Conservation (phyloP, 1,140 invertebrate species). For the Protaetia brevitarsis region DNA sequence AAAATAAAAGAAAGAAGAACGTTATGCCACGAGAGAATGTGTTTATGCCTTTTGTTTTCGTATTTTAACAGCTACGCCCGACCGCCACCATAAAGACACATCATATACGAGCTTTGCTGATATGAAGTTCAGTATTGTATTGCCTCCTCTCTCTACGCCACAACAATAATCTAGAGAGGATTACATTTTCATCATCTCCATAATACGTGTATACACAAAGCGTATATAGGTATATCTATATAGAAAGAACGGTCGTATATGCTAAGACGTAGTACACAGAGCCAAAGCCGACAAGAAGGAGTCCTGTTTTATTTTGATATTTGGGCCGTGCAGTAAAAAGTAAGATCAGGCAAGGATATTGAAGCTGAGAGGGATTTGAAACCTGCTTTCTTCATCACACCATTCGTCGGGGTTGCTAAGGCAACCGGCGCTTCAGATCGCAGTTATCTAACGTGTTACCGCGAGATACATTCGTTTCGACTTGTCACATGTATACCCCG, state of each 20-base stretch:
- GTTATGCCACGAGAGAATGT: constrained; percentile 28
- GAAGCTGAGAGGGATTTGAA: constrained; percentile 36
- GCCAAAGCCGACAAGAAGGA: constrained; percentile 17
- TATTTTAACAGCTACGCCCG: constrained; percentile 33
- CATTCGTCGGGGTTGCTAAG: constrained; percentile 31
- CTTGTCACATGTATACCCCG: constrained; percentile 40
- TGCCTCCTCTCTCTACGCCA: constrained; percentile 26
- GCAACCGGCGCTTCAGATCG: constrained; percentile 34
- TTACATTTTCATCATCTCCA: constrained; percentile 40
- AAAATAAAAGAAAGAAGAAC: background rate
- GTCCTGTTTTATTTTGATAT: constrained; percentile 35
- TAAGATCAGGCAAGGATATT: constrained; percentile 34
- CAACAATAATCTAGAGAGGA: constrained; percentile 39
- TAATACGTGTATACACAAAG: constrained; percentile 36
- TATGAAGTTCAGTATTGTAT: constrained; percentile 31
- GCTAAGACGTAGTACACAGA: constrained; percentile 7
- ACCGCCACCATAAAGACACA: constrained; percentile 30
- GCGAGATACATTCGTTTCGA: constrained; percentile 42
- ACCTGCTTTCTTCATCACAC: constrained; percentile 25
- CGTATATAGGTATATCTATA: constrained; percentile 24
- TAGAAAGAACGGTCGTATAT: constrained; percentile 11
- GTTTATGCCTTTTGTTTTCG: constrained; percentile 29
- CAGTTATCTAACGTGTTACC: constrained; percentile 43
- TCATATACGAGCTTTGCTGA: constrained; percentile 33
- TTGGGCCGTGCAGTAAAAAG: constrained; percentile 35